Percentiles rank a stretch among this genome's conserved stretches.
Evolutionary conservation across 1,140 invertebrate species (phyloP).

Genomic region (Orius laevigatus): DNA sequence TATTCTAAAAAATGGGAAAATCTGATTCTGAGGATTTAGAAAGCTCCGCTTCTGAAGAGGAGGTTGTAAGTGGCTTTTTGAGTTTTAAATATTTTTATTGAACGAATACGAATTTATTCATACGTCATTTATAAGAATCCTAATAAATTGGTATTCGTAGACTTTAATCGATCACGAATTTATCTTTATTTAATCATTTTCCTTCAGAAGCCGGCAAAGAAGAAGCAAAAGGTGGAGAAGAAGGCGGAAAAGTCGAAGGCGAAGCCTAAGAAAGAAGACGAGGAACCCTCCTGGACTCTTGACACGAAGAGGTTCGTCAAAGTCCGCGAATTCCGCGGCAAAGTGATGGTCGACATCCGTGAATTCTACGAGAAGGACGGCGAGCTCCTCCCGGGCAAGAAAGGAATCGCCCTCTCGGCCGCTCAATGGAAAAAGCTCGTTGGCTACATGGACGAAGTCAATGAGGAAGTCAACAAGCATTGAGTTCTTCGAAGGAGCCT

Average conservation of each 20-base stretch:
- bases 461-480: constrained; percentile 9
- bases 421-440: constrained; percentile 18
- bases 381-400: constrained; percentile 36
- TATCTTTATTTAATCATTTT: too few relatives aligned
- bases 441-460: constrained; percentile 16
- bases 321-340: constrained; percentile 37
- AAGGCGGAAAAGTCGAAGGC: neutral
- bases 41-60: too few relatives aligned
- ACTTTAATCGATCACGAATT: too few relatives aligned
- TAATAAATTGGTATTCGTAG: too few relatives aligned
- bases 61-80: too few relatives aligned
- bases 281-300: constrained; percentile 27
- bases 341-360: constrained; percentile 36
- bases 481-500: too few relatives aligned
- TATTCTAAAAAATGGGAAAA: too few relatives aligned
- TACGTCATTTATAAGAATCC: too few relatives aligned
- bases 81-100: too few relatives aligned
- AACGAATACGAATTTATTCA: too few relatives aligned
- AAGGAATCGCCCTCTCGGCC: constrained; percentile 24
- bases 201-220: neutral
- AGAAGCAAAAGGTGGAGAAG: constrained; percentile 2
- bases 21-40: too few relatives aligned
- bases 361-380: constrained; percentile 39
- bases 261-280: constrained; percentile 18
- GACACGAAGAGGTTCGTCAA: constrained; percentile 33